These are phyloP conservation scores for Andrena chrysosceles DNA, from an alignment of 2,888 invertebrate genomes.

Conservation along the genomic window DNA sequence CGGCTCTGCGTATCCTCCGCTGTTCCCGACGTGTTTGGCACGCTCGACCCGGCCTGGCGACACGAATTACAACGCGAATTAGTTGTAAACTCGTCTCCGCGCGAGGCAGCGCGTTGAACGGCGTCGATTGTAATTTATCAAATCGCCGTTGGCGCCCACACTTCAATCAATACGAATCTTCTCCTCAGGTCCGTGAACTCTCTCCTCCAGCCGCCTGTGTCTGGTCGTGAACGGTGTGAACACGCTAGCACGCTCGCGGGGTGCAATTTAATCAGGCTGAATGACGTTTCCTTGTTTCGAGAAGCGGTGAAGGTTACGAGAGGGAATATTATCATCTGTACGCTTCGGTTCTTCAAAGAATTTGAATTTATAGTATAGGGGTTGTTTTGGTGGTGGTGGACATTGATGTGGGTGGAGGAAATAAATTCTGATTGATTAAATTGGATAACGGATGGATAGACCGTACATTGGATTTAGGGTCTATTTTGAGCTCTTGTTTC, in stretches of 20 bases:
- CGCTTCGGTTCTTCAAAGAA: neutral
- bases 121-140: slow-evolving; percentile 69
- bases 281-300: slow-evolving; percentile 44
- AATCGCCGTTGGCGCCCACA: slow-evolving; percentile 72
- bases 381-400: too few relatives aligned
- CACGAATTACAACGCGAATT: slow-evolving; percentile 59
- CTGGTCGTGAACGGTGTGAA: neutral
- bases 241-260: neutral
- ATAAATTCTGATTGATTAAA: too few relatives aligned
- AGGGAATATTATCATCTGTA: too few relatives aligned
- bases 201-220: neutral
- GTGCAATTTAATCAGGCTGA: slow-evolving; percentile 39
- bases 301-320: neutral
- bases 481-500: too few relatives aligned
- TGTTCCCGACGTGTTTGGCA: slow-evolving; percentile 27
- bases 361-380: neutral
- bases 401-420: too few relatives aligned
- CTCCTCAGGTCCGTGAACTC: slow-evolving; percentile 60
- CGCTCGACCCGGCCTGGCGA: slow-evolving; percentile 42
- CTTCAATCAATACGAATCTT: slow-evolving; percentile 74
- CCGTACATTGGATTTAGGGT: too few relatives aligned
- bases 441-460: too few relatives aligned
- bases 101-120: slow-evolving; percentile 39
- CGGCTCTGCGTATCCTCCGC: slow-evolving; percentile 25
- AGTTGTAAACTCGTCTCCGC: slow-evolving; percentile 43